Percentiles rank a stretch among this genome's conserved stretches.
Conservation (phyloP, 1,140 invertebrate genomes). For the Spodoptera litura region DNA sequence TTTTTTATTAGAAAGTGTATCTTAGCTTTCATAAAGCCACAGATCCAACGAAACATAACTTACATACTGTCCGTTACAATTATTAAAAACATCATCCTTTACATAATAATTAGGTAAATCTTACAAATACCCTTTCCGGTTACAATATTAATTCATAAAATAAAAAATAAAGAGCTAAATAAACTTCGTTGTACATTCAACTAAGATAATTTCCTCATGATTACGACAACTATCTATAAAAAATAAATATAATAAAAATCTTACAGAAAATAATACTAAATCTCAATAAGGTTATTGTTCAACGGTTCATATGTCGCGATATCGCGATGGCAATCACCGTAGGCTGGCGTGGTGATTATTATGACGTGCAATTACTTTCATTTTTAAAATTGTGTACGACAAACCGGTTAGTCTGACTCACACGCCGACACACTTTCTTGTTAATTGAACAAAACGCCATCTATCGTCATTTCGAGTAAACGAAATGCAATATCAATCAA, state of each 20-base stretch:
- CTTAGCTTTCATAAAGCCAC: constrained; percentile 36
- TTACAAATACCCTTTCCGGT: constrained; percentile 43
- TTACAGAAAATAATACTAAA: constrained; percentile 1
- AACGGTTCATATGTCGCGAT: constrained; percentile 1
- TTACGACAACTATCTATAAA: constrained; percentile 15
- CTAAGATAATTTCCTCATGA: constrained; percentile 10
- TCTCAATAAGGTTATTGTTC: constrained; percentile 21
- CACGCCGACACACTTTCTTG: constrained; percentile 23
- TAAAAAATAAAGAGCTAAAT: constrained; percentile 1
- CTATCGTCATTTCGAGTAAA: background rate
- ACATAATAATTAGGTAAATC: constrained; percentile 22
- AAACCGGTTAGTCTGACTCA: constrained; percentile 36
- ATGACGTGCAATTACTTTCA: constrained; percentile 35
- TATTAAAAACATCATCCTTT: constrained; percentile 14
- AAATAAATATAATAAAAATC: constrained; percentile 7
- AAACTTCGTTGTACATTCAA: constrained; percentile 29
- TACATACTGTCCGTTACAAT: background rate
- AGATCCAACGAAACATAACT: background rate
- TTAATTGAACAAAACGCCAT: constrained; percentile 13
- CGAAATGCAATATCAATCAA: background rate
- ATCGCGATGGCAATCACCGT: constrained; percentile 2
- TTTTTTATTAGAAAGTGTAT: constrained; percentile 34
- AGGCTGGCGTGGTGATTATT: constrained; percentile 1
- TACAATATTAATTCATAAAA: constrained; percentile 23
- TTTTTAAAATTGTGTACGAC: constrained; percentile 30